A percentile compares a stretch with the other conserved stretches of the same genome.
These are phyloP conservation scores for Anneissia japonica DNA, from an alignment of 35 echinoderm and acorn worm species.

Conservation along the genomic window DNA sequence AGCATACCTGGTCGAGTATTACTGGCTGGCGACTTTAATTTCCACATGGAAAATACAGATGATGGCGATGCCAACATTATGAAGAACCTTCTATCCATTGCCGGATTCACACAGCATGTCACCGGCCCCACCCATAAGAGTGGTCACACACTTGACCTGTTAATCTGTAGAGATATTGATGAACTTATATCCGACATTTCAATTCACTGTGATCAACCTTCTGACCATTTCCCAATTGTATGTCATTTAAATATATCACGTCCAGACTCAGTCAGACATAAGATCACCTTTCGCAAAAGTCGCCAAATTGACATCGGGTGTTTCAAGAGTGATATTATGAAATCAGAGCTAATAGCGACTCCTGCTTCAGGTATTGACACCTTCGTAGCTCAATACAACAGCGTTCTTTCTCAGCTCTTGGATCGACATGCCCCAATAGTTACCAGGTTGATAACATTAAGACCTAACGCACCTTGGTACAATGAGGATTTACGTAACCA, in stretches of 20 bases:
- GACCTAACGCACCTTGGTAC: constrained; percentile 48
- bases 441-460: neutral
- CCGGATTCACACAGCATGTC: constrained; percentile 44
- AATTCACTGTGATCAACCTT: constrained; percentile 27
- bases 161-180: constrained; percentile 27
- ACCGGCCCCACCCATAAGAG: constrained; percentile 9
- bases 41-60: constrained; percentile 43
- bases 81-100: constrained; percentile 16
- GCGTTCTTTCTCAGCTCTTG: neutral
- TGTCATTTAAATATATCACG: neutral
- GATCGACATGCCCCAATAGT: constrained; percentile 39
- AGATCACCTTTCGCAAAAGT: neutral
- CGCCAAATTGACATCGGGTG: constrained; percentile 12
- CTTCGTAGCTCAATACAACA: constrained; percentile 28
- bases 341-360: neutral
- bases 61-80: constrained; percentile 26
- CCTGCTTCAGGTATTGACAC: neutral
- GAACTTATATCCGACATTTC: constrained; percentile 21
- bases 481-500: constrained; percentile 3
- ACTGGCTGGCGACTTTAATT: constrained; percentile 60
- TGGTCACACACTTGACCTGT: constrained; percentile 53
- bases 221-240: constrained; percentile 34
- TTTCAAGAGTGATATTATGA: constrained; percentile 28
- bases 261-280: neutral
- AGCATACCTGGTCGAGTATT: constrained; percentile 28